Evolutionary conservation across 2,888 invertebrate genomes (phyloP), one percentile per base, ranked within the genome.

Genomic region (Branchellion lobata): DNA sequence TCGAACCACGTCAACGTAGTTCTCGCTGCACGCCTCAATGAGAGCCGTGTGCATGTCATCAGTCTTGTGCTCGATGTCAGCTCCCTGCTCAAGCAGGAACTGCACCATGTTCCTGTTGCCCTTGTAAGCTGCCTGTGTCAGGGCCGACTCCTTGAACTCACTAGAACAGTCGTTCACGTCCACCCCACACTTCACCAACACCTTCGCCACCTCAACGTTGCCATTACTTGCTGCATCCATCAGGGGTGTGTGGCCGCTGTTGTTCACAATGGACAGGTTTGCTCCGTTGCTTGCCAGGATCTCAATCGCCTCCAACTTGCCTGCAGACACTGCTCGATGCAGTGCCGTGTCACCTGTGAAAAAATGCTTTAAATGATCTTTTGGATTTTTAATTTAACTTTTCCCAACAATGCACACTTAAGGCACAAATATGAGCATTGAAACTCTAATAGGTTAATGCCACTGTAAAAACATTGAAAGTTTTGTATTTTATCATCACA

Each of bases 21-120:
- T 98, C 88, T 99, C 98, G 97, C 99, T 99, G 81, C 96, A 96
- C 77, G 98, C 98, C 89, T 99, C 98, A 97, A 99, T 98, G 68
- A 99, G 90, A 71, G 98, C 98, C 34, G 98, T 98, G 89, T 99
- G 98, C 96, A 99, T 96, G 90, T 99, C 99, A 88, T 98, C 97
- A 8, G 97, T 97, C 90, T 97, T 97, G 90, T 97, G 97, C 89
- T 97, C 96, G 88, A 96, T 91, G 82, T 96, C 96, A 27, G 96
- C 96, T 82, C 97, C 97, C 72, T 96, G 96, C 85, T 94, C 94
- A 83, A 99, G 89, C 82, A 99, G 90, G 89, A 95, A 97, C 84
- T 95, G 85, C 71, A 98, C 98, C 95, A 98, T 96, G 88, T 95
- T 95, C 85, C 96, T 90, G 89, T 97, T 96, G 78, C 95, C 88